A percentile compares a stretch with the other conserved stretches of the same genome.
These are phyloP conservation scores for Intellagama lesueurii DNA, from an alignment of 2,797 vertebrate genomes.

Conservation along the genomic window DNA sequence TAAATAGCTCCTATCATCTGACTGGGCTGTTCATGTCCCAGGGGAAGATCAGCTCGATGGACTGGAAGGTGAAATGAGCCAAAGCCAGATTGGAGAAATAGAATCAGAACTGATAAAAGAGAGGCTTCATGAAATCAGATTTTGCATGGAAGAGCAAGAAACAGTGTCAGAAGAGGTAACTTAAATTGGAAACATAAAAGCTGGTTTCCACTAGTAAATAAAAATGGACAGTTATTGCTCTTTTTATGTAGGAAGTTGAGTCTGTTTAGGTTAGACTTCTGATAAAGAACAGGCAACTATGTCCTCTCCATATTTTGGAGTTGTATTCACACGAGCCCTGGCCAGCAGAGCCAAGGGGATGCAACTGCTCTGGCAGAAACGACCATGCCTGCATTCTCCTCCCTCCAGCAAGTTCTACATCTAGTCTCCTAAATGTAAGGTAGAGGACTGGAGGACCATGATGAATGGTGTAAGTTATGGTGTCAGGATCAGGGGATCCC, in stretches of 20 bases:
- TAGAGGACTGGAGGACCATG: too few species aligned
- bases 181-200: constrained; percentile 20
- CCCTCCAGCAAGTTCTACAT: too few species aligned
- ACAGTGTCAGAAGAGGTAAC: constrained; percentile 62
- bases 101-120: constrained; percentile 82
- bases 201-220: not conserved
- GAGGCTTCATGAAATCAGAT: constrained; percentile 77
- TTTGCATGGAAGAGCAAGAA: constrained; percentile 66
- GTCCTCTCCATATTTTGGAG: not conserved
- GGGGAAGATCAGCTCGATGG: constrained; percentile 74
- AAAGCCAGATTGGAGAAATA: constrained; percentile 72
- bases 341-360: not conserved
- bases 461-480: too few species aligned
- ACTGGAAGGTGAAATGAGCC: constrained; percentile 35
- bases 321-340: not conserved
- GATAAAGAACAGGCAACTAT: not conserved
- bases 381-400: too few species aligned
- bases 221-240: not conserved
- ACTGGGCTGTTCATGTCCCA: constrained; percentile 77
- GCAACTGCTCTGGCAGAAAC: too few species aligned
- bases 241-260: not conserved
- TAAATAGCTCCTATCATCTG: constrained; percentile 76
- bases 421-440: too few species aligned
- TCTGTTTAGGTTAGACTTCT: not conserved
- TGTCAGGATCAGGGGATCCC: too few species aligned